Base-by-base conservation (phyloP, 2,888 invertebrate species). In the Sesamia inferens region DNA sequence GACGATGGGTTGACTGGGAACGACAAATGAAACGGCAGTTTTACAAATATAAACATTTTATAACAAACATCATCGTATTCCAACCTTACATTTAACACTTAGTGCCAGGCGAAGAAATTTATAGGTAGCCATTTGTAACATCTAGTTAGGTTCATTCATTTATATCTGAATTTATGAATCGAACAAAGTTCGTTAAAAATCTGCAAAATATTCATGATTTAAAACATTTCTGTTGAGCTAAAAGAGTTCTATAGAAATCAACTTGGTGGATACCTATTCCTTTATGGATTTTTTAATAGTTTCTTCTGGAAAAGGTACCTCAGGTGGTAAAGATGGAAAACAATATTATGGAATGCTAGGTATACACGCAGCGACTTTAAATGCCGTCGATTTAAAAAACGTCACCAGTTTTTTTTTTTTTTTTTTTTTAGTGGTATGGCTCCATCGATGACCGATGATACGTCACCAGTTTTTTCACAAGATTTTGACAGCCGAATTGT, bases 1-100 rank as follows among this genome's bases (percentile, higher is more conserved):
- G n/a, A 19, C 8, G 10, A 51, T 51, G n/a, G n/a, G 10, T 10
- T n/a, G 1, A 64, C 24, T 24, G 16, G 63, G 31, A 14, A n/a
- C 6, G 11, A 55, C 6, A 11, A 55, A 83, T 86, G 31, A 92
- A 86, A 84, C 85, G 58, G 59, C 62, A 31, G 31, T 51, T 73
- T 69, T 92, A 94, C 89, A 95, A 95, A 95, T 95, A 95, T 95
- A 95, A 94, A 95, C 91, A 94, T 92, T 94, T 94, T 93, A 92
- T 94, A 94, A 94, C 93, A 94, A 94, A 94, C 88, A 92, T 88
- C 85, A 91, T 89, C 84, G 83, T 88, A 83, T 84, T 88, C 83
- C 85, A 89, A 87, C 77, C 85, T 89, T 88, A 89, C 85, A 85
- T 87, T 88, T 85, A 91, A 92, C 92, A 92, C 85, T 75, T 89